A percentile compares a stretch with the other conserved stretches of the same genome.
These are phyloP conservation scores for Leptoclinus maculatus DNA, from an alignment of 2,797 vertebrate genomes.

Conservation along the genomic window DNA sequence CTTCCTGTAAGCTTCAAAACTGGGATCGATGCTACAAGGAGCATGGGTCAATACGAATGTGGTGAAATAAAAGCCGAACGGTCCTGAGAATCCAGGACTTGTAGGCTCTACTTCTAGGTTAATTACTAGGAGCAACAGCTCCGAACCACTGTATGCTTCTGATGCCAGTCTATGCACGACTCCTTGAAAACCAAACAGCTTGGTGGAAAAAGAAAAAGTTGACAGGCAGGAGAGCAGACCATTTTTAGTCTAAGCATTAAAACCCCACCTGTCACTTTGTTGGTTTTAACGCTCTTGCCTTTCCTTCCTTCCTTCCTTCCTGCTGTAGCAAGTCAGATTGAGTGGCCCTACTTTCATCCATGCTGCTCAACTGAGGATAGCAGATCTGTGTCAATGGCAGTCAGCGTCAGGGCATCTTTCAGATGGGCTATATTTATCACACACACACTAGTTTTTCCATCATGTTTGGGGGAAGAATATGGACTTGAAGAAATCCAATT, in stretches of 20 bases:
- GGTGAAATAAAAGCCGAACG: conserved; percentile 36
- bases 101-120: neutral
- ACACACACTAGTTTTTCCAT: neutral
- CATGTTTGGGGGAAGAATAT: neutral
- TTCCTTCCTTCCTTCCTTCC: neutral
- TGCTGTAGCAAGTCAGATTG: conserved; percentile 7
- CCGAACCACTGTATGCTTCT: neutral
- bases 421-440: conserved; percentile 4
- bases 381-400: conserved; percentile 23
- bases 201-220: neutral
- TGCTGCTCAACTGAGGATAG: conserved; percentile 12
- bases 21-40: conserved; percentile 43
- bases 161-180: neutral
- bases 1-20: conserved; percentile 42
- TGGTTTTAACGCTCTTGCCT: neutral
- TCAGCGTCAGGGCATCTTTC: conserved; percentile 10
- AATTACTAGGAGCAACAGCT: conserved; percentile 18
- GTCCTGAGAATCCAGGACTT: conserved; percentile 18
- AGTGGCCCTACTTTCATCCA: conserved; percentile 8
- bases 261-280: conserved; percentile 17
- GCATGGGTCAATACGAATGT: conserved; percentile 48
- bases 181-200: neutral
- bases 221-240: neutral
- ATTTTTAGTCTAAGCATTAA: neutral
- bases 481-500: neutral